Conservation (phyloP, 2,888 invertebrate genomes). For the Drosophila imparisetae region DNA sequence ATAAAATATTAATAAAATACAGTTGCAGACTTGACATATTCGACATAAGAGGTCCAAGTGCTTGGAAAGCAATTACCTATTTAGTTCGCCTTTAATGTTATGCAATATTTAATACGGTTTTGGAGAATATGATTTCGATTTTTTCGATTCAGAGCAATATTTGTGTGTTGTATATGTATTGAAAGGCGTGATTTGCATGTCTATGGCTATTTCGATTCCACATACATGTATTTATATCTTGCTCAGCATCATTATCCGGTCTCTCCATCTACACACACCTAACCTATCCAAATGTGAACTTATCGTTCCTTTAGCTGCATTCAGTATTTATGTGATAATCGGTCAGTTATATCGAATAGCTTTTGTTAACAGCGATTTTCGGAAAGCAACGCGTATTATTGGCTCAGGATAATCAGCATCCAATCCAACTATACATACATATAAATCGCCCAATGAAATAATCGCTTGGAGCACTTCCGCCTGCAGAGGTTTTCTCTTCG, state of each 20-base stretch:
- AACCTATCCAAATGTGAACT: background rate
- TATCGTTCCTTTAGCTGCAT: background rate
- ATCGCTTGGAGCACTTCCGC: background rate
- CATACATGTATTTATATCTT: background rate
- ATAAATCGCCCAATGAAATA: background rate
- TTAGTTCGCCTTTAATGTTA: background rate
- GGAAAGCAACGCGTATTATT: background rate
- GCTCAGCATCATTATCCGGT: background rate
- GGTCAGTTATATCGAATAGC: background rate
- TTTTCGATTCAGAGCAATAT: background rate
- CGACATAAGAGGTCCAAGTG: background rate
- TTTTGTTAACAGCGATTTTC: background rate
- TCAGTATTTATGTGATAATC: background rate
- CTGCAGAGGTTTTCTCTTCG: background rate
- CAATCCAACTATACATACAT: background rate
- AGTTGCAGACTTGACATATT: background rate
- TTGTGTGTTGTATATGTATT: background rate
- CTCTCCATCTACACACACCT: background rate
- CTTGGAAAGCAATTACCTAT: background rate
- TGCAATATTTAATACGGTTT: background rate
- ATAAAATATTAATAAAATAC: background rate
- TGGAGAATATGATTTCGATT: background rate
- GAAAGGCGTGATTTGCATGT: background rate
- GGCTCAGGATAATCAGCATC: background rate
- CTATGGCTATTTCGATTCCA: background rate